These are phyloP conservation scores for Astropecten irregularis DNA, from an alignment of 53 echinoderm and acorn worm genomes.

Conservation along the genomic window DNA sequence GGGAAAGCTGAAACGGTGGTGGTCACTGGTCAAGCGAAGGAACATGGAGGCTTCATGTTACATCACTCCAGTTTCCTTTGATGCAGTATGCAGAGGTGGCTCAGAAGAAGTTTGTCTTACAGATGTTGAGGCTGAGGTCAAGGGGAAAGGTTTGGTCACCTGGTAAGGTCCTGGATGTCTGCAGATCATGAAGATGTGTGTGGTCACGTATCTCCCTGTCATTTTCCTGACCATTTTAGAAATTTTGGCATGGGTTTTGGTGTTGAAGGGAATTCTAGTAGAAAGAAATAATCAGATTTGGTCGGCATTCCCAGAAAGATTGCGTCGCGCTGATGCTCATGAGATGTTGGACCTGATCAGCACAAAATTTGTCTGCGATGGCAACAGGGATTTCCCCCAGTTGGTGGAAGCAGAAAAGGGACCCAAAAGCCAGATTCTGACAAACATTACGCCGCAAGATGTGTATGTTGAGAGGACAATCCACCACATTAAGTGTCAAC, in stretches of 20 bases:
- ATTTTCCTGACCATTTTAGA: background rate
- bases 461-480: background rate
- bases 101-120: background rate
- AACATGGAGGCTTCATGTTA: constrained; percentile 2
- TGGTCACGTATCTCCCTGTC: background rate
- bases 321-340: background rate
- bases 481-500: background rate
- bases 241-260: background rate
- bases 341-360: background rate
- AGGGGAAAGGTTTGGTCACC: background rate
- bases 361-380: constrained; percentile 1
- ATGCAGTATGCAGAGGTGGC: background rate
- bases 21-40: constrained; percentile 5
- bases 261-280: background rate
- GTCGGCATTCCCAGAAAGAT: background rate
- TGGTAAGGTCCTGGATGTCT: background rate
- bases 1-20: constrained; percentile 30
- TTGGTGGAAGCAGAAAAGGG: background rate
- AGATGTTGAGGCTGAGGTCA: constrained; percentile 3
- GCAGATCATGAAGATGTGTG: background rate
- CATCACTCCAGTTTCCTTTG: background rate
- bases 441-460: background rate
- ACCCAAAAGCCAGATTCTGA: background rate
- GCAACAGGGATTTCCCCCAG: constrained; percentile 1
- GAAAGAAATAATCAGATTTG: background rate